Evolutionary conservation across 2,888 invertebrate genomes (phyloP), one percentile per base, ranked within the genome.

Genomic region (Leucophenga maculata): DNA sequence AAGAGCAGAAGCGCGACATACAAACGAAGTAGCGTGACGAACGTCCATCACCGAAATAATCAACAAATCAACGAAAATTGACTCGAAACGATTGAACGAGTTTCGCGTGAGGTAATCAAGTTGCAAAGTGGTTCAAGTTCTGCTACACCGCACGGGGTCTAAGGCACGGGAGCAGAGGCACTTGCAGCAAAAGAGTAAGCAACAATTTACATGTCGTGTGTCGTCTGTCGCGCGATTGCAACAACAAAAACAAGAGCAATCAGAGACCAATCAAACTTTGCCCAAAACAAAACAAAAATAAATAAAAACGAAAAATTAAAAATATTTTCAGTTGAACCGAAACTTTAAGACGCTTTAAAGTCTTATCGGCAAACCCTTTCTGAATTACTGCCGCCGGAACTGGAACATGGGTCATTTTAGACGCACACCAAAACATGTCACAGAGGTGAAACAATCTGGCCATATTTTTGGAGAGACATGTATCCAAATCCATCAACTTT

Each of bases 161-260:
- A 32, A 8, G 32, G 8, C 8, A 6, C 32, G 8, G 32, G 3
- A 32, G 3, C 6, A 32, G 32, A 32, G 8, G 32, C 32, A 32
- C 3, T 32, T 32, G 32, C n/a, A n/a, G n/a, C n/a, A n/a, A 32
- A 32, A 32, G 32, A 32, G 32, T 32, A 68, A 70, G 52, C 73
- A 72, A 75, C 82, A 86, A 86, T 86, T 86, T 86, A 84, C 85
- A 86, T 85, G 86, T 86, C 83, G 75, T 77, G 73, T 79, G 76
- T 76, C 78, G 75, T 75, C 39, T 59, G 59, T 59, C 59, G 59
- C 11, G 8, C 55, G 22, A 20, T 20, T 18, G 13, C 26, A 16
- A 74, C 68, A 70, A 70, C 74, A 54, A 50, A 48, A 64, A 68
- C 64, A 65, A 60, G n/a, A n/a, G n/a, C n/a, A n/a, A n/a, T n/a